Evolutionary conservation across 2,113 vertebrate species (phyloP).

Genomic region (Tyrannus savana): DNA sequence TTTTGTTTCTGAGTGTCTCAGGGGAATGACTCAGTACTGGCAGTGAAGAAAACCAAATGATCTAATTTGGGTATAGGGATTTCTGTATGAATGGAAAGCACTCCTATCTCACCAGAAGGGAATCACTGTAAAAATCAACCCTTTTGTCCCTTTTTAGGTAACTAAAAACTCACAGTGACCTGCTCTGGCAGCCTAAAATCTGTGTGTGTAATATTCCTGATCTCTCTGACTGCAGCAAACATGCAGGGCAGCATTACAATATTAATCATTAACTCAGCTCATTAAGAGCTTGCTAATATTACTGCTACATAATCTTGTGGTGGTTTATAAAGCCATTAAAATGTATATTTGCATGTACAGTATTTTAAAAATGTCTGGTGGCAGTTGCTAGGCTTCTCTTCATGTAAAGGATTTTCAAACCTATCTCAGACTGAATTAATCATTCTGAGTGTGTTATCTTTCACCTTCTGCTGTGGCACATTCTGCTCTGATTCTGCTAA

Average conservation of each 20-base stretch:
- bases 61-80: background rate
- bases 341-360: background rate
- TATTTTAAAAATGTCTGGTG: background rate
- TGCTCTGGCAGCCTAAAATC: background rate
- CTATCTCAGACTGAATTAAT: slow-evolving; percentile 9
- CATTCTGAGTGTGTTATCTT: slow-evolving; percentile 1
- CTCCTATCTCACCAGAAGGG: background rate
- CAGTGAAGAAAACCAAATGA: background rate
- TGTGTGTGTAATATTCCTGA: background rate
- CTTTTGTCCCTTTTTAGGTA: background rate
- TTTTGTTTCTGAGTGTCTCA: background rate
- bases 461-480: slow-evolving; percentile 9
- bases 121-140: background rate
- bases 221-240: background rate
- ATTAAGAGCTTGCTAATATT: background rate
- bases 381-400: background rate
- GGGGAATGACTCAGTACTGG: background rate
- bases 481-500: slow-evolving; percentile 38
- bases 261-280: background rate
- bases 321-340: background rate
- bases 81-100: slow-evolving; percentile 1
- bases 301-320: background rate
- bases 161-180: background rate
- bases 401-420: slow-evolving; percentile 2
- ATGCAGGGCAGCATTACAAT: background rate